Base-by-base conservation (phyloP, 1,140 invertebrate genomes). In the Orius insidiosus region DNA sequence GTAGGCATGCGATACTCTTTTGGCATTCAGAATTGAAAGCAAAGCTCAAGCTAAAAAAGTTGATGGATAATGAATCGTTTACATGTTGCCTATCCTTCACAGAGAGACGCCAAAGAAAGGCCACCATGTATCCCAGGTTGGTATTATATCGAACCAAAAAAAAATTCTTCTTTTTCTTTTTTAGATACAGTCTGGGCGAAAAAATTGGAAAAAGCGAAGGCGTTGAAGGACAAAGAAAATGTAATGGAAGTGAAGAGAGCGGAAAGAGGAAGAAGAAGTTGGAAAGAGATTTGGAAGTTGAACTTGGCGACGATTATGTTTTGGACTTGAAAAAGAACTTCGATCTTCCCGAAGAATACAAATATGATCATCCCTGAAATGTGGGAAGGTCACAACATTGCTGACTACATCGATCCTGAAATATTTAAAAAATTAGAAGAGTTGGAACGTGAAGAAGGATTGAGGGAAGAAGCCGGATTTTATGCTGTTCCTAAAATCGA, bases 281-380 rank as follows among this genome's bases (percentile, higher is more conserved):
- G 55, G 93, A 98, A 64, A 72, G 84, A 49, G 85, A 98, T 58
- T 80, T 98, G 46, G 93, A 98, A 64, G 57, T 84, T 38, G 94
- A 98, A 63, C 63, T 84, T 65, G 90, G 88, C 31, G 92, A 97
- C 59, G 92, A 98, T 62, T 99, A 98, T 61, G 75, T 83, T 31
- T 67, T 98, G 1, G 92, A 99, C 67, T 70, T 98, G 10, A 85
- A 95, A 62, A 98, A 98, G 70, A 81, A 89, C 57, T 98, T 95
- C 65, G 80, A 92, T 53, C 77, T 99, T 19, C 72, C 81, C 9
- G 81, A 87, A 40, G 87, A 97, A 50, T 78, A 85, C 58, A 92
- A 92, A 40, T 88, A 89, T 63, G 95, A 99, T 81, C 4, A 88
- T 98, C 52, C 95, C 95, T 0, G 94, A 98, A 69, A 80, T 98